Percentiles rank a stretch among this genome's conserved stretches.
Evolutionary conservation across 1,140 invertebrate species (phyloP).

Genomic region (Heliconius melpomene): DNA sequence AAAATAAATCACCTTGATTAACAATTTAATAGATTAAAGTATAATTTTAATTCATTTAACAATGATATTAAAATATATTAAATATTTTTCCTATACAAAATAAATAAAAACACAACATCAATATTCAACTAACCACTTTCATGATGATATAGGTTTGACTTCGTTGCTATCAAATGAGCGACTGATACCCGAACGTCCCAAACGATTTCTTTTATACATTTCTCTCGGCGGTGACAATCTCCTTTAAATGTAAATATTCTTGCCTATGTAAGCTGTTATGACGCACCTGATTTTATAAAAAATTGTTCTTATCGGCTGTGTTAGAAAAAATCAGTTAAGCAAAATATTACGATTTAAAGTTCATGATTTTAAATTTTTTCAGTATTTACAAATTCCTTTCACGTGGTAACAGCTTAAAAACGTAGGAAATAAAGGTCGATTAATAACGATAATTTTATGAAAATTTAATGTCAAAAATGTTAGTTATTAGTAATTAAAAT

Average conservation of each 20-base stretch:
- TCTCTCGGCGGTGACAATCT: conserved; percentile 49
- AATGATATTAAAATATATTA: neutral
- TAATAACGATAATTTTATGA: too few relatives aligned
- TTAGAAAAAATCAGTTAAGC: too few relatives aligned
- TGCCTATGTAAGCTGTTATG: neutral
- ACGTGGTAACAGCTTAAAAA: too few relatives aligned
- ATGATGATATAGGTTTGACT: conserved; percentile 64
- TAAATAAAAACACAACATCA: conserved; percentile 19
- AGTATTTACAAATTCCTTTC: too few relatives aligned
- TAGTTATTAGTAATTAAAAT: too few relatives aligned
- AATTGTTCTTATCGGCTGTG: neutral
- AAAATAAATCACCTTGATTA: neutral
- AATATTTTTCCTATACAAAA: neutral
- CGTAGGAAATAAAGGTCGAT: too few relatives aligned
- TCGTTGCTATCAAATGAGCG: conserved; percentile 59
- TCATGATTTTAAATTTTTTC: too few relatives aligned
- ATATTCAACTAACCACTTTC: conserved; percentile 62
- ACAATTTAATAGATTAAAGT: neutral
- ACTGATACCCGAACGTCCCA: conserved; percentile 61
- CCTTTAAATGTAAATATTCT: neutral
- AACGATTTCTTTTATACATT: conserved; percentile 77
- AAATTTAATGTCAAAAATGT: too few relatives aligned
- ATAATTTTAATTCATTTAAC: neutral
- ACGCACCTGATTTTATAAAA: neutral
- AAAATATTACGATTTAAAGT: too few relatives aligned